Base-by-base conservation (phyloP, 2,113 vertebrate genomes). In the Microcebus tavaratra region DNA sequence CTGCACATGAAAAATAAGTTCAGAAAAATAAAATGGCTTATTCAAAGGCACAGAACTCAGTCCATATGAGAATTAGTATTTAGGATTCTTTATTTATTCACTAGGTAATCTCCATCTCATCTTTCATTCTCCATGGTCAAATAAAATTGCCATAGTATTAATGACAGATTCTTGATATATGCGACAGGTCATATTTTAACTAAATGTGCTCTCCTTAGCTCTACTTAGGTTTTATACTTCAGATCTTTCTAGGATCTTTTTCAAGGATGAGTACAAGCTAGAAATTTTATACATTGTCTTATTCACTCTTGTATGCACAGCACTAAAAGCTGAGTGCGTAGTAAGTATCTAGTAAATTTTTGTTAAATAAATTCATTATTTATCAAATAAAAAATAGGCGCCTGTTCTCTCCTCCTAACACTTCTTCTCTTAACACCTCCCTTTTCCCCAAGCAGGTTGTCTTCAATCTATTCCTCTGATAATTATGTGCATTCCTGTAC, bases 1-100 rank as follows among this genome's bases (percentile, higher is more conserved):
- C 57, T 88, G 81, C 65, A 81, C 72, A 95, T 96, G 55, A 97
- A 97, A 96, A 87, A 63, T 25, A 88, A 81, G 84, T 90, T 97
- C 53, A 87, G 55, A 27, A 88, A 88, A 96, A 88, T 90, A 34
- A 94, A 97, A 78, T 59, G 42, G 94, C 82, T 97, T 96, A 42
- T 86, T 95, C 94, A 90, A 94, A 92, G 88, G 34, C 48, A 88
- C 29, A 95, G 65, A 79, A 55, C 21, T 86, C 63, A 55, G 21
- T 50, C 20, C 42, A 89, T 63, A 36, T 78, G 94, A 73, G 68
- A 91, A 91, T 88, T 88, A 42, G 14, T 59, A 50, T 88, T 94
- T 88, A 90, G 65, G 14, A 92, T 63, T 59, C 50, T 87, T 94
- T 94, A 75, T 85, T 91, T 95, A 73, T 78, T 1, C 55, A 12